Conservation (phyloP, 2,888 invertebrate genomes). For the Aquatica leii region DNA sequence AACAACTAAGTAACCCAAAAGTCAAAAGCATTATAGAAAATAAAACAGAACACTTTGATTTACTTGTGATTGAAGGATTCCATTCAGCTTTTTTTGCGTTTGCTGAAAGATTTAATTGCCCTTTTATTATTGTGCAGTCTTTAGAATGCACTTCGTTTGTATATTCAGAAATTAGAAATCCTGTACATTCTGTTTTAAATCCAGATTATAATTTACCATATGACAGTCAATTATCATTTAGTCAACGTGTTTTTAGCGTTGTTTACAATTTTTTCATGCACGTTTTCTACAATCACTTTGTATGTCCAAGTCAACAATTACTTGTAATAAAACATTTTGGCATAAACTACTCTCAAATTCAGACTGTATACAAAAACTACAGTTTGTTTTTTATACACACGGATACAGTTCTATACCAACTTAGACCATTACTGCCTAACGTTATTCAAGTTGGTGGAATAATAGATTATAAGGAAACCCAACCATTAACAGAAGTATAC, state of each 20-base stretch:
- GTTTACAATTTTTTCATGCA: no score
- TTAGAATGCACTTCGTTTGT: slow-evolving; percentile 47
- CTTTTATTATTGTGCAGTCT: slow-evolving; percentile 53
- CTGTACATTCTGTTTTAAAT: slow-evolving; percentile 51
- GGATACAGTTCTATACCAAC: slow-evolving; percentile 50
- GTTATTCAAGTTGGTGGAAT: slow-evolving; percentile 54
- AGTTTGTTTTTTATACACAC: slow-evolving; percentile 53
- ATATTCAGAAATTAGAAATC: slow-evolving; percentile 52
- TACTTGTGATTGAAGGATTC: slow-evolving; percentile 45
- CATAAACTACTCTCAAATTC: slow-evolving; percentile 44
- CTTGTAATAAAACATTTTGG: slow-evolving; percentile 49
- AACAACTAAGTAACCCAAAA: slow-evolving; percentile 45
- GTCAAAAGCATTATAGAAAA: slow-evolving; percentile 52
- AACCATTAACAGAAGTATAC: slow-evolving; percentile 49
- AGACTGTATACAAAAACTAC: slow-evolving; percentile 47
- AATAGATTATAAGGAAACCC: slow-evolving; percentile 42
- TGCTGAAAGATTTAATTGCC: slow-evolving; percentile 51
- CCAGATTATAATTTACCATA: slow-evolving; percentile 50
- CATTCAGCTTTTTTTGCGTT: slow-evolving; percentile 39
- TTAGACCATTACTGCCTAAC: slow-evolving; percentile 51
- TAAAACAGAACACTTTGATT: slow-evolving; percentile 63
- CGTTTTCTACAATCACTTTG: no score
- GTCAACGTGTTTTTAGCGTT: slow-evolving; percentile 41
- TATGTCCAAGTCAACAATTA: not conserved
- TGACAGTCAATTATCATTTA: slow-evolving; percentile 46